phyloP scores from a whole-genome alignment of 2,113 vertebrate genomes.

The Erpornis zantholeuca region DNA sequence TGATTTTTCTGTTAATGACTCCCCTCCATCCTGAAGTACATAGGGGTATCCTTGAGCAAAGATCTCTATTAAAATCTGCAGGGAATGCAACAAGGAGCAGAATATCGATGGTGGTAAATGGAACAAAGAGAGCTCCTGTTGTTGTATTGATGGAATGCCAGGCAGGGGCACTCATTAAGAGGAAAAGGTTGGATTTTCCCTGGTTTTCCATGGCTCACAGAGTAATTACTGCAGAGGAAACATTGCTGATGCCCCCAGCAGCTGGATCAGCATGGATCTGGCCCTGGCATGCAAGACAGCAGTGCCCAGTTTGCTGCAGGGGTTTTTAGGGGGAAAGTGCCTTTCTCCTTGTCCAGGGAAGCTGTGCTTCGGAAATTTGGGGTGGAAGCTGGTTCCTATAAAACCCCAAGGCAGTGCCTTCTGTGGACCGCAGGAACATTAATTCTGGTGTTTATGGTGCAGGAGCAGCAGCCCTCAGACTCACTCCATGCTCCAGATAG shows the following conservation, averaged over 20 bases:
- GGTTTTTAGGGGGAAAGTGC: neutral
- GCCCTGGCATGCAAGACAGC: neutral
- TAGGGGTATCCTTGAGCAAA: neutral
- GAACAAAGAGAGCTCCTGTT: neutral
- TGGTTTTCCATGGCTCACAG: neutral
- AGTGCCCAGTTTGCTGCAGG: neutral
- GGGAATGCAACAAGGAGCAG: neutral
- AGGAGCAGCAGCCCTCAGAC: neutral
- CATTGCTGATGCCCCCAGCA: neutral
- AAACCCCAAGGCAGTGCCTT: neutral
- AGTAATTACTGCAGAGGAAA: neutral
- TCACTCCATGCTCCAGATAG: rapidly evolving
- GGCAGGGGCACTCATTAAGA: neutral
- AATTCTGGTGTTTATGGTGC: neutral
- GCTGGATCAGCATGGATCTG: neutral
- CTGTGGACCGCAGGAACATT: neutral
- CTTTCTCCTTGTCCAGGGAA: neutral
- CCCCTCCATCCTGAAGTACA: rapidly evolving
- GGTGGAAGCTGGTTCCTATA: neutral
- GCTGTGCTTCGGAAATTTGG: neutral
- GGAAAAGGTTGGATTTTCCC: neutral
- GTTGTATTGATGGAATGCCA: neutral
- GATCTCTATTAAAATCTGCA: neutral
- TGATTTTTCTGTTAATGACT: neutral
- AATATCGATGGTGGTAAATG: neutral